These are phyloP conservation scores for Amia ocellicauda DNA, from an alignment of 2,113 vertebrate species.

Conservation along the genomic window DNA sequence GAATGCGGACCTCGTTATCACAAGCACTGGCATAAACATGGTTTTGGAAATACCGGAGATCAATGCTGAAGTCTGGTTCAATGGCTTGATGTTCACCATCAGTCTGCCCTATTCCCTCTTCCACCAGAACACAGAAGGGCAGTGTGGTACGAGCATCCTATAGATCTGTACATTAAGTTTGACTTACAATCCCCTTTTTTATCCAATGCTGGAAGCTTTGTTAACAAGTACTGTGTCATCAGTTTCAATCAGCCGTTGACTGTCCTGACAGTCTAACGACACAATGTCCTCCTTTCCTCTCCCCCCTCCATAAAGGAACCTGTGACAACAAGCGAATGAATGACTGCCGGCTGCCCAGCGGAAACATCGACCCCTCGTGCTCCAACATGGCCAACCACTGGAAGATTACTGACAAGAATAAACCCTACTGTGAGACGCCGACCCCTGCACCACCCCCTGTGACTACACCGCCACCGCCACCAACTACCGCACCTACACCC, in stretches of 20 bases:
- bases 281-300: neutral
- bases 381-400: constrained; percentile 65
- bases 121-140: too few relatives aligned
- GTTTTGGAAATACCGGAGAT: constrained; percentile 64
- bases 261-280: too few relatives aligned
- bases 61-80: constrained; percentile 62
- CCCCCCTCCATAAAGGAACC: too few relatives aligned
- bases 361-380: too few relatives aligned
- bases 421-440: constrained; percentile 42
- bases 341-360: constrained; percentile 75
- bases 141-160: too few relatives aligned
- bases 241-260: too few relatives aligned
- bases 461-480: neutral
- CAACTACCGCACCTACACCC: neutral
- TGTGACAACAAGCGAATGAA: constrained; percentile 75
- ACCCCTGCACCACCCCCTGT: constrained; percentile 10
- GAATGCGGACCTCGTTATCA: constrained; percentile 58
- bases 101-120: constrained; percentile 74
- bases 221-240: too few relatives aligned
- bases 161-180: too few relatives aligned
- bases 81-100: constrained; percentile 66
- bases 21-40: constrained; percentile 65
- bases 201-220: too few relatives aligned
- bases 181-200: too few relatives aligned
- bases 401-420: constrained; percentile 43